Percentiles rank a stretch among this genome's conserved stretches.
These are phyloP conservation scores for Prostheceraeus crozeri DNA, from an alignment of 2,888 invertebrate species.

Conservation along the genomic window DNA sequence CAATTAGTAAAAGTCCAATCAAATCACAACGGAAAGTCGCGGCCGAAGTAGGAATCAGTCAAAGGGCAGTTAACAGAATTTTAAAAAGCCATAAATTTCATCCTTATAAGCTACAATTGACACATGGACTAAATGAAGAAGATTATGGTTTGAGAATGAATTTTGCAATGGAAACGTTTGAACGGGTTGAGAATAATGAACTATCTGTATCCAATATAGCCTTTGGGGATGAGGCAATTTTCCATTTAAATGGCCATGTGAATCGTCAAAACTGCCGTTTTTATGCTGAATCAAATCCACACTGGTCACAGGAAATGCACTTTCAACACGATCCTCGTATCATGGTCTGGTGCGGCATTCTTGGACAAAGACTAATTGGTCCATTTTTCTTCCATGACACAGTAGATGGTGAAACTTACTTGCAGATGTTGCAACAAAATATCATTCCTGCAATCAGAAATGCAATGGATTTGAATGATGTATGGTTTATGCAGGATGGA, in stretches of 20 bases:
- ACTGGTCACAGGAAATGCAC: conserved; percentile 23
- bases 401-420: conserved; percentile 31
- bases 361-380: conserved; percentile 28
- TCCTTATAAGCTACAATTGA: neutral
- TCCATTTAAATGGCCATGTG: conserved; percentile 31
- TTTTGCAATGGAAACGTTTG: neutral
- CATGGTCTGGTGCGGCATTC: conserved; percentile 29
- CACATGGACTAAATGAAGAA: neutral
- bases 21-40: conserved; percentile 14
- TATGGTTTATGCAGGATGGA: conserved; percentile 33
- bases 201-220: conserved; percentile 1
- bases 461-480: neutral
- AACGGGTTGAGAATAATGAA: neutral
- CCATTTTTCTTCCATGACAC: conserved; percentile 35
- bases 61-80: neutral
- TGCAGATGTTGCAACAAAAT: conserved; percentile 23
- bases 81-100: conserved; percentile 5
- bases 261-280: conserved; percentile 33
- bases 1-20: neutral
- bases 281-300: conserved; percentile 5
- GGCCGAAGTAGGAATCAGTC: neutral
- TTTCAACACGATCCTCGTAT: conserved; percentile 30
- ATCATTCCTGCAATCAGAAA: conserved; percentile 8
- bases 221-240: conserved; percentile 30
- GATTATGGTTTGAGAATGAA: neutral